Evolutionary conservation across 1,140 invertebrate genomes (phyloP).

Genomic region (Megalopta genalis): DNA sequence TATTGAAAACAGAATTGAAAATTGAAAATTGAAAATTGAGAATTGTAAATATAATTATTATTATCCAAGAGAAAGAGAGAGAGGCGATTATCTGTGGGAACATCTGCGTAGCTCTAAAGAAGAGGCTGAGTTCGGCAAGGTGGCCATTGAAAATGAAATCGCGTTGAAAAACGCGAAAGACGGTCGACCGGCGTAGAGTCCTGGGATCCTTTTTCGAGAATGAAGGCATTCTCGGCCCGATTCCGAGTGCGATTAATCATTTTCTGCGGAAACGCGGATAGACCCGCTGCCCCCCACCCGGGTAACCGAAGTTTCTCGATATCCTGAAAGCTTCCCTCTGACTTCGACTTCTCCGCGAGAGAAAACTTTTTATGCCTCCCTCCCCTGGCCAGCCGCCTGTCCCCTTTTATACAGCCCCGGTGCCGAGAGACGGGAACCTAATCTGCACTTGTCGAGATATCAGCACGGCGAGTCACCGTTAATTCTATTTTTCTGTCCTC

Average conservation of each 20-base stretch:
- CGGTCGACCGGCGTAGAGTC: slow-evolving; percentile 21
- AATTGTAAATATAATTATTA: too few species aligned
- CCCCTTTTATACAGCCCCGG: slow-evolving; percentile 28
- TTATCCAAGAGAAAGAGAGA: neutral
- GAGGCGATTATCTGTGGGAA: slow-evolving; percentile 9
- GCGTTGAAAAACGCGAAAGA: slow-evolving; percentile 28
- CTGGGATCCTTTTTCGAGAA: slow-evolving; percentile 33
- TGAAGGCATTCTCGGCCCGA: slow-evolving; percentile 60
- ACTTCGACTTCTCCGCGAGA: slow-evolving; percentile 60
- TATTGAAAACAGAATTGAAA: too few species aligned
- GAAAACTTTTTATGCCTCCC: slow-evolving; percentile 55
- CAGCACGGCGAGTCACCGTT: slow-evolving; percentile 22
- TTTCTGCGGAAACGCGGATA: slow-evolving; percentile 60
- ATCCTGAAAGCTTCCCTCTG: slow-evolving; percentile 66
- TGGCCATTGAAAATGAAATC: slow-evolving; percentile 28
- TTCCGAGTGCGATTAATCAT: slow-evolving; percentile 67
- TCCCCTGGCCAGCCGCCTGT: neutral
- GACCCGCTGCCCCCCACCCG: neutral
- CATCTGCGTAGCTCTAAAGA: slow-evolving; percentile 1
- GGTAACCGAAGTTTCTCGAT: slow-evolving; percentile 64
- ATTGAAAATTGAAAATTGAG: too few species aligned
- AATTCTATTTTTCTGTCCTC: slow-evolving; percentile 44
- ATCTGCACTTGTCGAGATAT: slow-evolving; percentile 44
- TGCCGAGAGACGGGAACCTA: slow-evolving; percentile 22
- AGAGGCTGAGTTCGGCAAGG: neutral